These are phyloP conservation scores for Geophilus truncorum DNA, from an alignment of 2,888 invertebrate species.

Conservation along the genomic window DNA sequence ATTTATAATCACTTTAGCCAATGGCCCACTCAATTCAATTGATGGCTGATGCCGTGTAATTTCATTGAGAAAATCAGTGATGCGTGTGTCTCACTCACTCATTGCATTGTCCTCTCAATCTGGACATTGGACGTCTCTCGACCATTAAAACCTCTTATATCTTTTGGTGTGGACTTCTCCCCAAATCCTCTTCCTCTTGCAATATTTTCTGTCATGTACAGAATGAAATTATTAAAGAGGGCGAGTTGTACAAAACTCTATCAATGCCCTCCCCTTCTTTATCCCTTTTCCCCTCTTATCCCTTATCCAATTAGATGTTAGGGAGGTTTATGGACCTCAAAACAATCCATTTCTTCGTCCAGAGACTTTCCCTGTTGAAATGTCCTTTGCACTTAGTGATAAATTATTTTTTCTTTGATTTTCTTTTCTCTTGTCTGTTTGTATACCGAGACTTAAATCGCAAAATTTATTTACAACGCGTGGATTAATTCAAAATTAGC, in stretches of 20 bases:
- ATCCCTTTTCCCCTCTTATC: neutral
- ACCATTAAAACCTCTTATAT: conserved; percentile 16
- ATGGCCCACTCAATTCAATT: neutral
- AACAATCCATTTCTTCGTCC: neutral
- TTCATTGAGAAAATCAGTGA: conserved; percentile 16
- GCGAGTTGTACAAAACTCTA: conserved; percentile 1
- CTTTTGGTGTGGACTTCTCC: conserved; percentile 17
- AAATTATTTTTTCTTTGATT: neutral
- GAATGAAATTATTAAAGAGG: conserved; percentile 14
- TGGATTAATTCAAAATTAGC: neutral
- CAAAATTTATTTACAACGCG: neutral
- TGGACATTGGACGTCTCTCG: conserved; percentile 3
- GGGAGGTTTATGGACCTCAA: conserved; percentile 19
- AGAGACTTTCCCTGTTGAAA: conserved; percentile 3
- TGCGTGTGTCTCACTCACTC: neutral
- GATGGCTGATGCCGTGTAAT: conserved; percentile 18
- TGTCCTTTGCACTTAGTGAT: neutral
- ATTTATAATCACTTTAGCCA: conserved; percentile 2
- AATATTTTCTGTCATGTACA: conserved; percentile 24
- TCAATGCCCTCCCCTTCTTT: neutral
- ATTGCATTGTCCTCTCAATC: conserved; percentile 25
- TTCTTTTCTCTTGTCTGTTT: neutral
- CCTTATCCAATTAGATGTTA: conserved; percentile 27
- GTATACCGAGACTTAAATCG: neutral
- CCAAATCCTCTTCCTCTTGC: conserved; percentile 7